These are phyloP conservation scores for Malachius bipustulatus DNA, from an alignment of 2,888 invertebrate genomes.

Conservation along the genomic window DNA sequence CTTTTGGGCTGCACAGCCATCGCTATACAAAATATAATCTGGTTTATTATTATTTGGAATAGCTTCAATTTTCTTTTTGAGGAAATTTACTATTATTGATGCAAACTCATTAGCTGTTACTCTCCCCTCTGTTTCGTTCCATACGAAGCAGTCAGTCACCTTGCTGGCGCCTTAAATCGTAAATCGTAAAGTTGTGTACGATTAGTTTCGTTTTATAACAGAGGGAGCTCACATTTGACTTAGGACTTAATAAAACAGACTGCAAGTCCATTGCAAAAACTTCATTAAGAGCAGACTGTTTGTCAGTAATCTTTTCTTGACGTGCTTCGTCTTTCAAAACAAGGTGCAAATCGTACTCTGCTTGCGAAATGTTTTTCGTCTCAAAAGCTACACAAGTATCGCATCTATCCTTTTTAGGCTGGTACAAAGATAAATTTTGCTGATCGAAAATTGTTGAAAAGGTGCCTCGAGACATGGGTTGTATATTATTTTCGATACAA, in stretches of 20 bases:
- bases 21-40: too few species aligned
- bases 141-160: too few species aligned
- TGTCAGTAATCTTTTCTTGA: constrained; percentile 11
- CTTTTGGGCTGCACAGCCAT: too few species aligned
- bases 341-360: constrained; percentile 11
- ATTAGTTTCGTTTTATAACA: constrained; percentile 16
- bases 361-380: constrained; percentile 11
- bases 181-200: constrained; percentile 10
- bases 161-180: too few species aligned
- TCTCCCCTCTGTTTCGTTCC: constrained; percentile 14
- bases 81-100: constrained; percentile 13
- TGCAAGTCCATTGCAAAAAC: too few species aligned
- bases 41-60: neutral
- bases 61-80: constrained; percentile 8
- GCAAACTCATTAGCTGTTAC: constrained; percentile 13
- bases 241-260: constrained; percentile 12
- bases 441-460: too few species aligned
- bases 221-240: constrained; percentile 13
- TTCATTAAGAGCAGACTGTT: constrained; percentile 11
- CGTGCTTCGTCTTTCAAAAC: constrained; percentile 12
- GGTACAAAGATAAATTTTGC: too few species aligned
- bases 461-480: too few species aligned
- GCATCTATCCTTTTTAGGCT: constrained; percentile 15
- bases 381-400: constrained; percentile 16
- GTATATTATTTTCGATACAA: too few species aligned